Evolutionary conservation across 2,113 vertebrate species (phyloP).

Genomic region (Sander lucioperca): DNA sequence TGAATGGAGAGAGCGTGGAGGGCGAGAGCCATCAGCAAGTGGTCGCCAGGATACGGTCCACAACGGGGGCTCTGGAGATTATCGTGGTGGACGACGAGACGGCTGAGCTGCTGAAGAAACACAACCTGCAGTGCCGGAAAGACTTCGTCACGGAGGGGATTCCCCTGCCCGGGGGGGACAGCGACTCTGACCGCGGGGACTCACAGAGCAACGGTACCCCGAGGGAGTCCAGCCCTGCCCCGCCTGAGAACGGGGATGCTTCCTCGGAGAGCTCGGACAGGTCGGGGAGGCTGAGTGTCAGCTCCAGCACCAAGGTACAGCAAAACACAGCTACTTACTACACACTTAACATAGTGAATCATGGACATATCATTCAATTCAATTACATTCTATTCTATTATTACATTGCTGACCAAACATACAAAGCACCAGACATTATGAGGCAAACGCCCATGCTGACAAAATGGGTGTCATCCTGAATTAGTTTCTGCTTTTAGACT

Average conservation of each 20-base stretch:
- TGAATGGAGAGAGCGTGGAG: conserved; percentile 93
- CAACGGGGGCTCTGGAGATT: conserved; percentile 85
- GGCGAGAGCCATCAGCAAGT: conserved; percentile 94
- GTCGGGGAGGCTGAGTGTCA: conserved; percentile 61
- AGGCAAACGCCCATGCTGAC: background rate
- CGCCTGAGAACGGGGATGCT: conserved; percentile 69
- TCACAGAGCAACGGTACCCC: conserved; percentile 60
- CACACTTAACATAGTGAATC: background rate
- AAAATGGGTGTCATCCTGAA: background rate
- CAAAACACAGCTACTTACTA: background rate
- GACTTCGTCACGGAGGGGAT: conserved; percentile 83
- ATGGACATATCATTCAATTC: no score
- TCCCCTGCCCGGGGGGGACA: conserved; percentile 66
- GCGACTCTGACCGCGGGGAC: conserved; percentile 57
- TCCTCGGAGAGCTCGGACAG: conserved; percentile 51
- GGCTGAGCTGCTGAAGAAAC: conserved; percentile 83
- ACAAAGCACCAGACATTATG: background rate
- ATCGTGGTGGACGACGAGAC: conserved; percentile 89
- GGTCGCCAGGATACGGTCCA: conserved; percentile 89
- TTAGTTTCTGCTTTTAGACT: background rate
- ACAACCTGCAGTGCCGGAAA: conserved; percentile 80
- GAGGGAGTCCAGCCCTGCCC: conserved; percentile 49
- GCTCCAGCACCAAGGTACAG: conserved; percentile 69
- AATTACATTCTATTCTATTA: no score
- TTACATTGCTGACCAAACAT: no score